These are phyloP conservation scores for Piprites chloris DNA, from an alignment of 2,113 vertebrate genomes.

Conservation along the genomic window DNA sequence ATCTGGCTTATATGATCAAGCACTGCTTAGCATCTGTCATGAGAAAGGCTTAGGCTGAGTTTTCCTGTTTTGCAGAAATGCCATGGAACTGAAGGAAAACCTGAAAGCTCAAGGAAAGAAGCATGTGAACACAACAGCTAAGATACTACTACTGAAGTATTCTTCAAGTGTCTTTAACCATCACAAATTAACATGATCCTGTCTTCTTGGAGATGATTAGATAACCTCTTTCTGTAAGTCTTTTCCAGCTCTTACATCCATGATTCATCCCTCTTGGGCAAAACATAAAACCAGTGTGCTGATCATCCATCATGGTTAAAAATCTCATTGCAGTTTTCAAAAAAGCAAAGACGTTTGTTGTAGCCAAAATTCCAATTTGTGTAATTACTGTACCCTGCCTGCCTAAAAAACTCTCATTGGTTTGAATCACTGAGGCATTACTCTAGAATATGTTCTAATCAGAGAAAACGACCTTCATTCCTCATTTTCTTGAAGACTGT, in stretches of 20 bases:
- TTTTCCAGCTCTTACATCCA: background rate
- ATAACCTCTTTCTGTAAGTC: background rate
- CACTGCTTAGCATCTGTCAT: background rate
- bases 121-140: background rate
- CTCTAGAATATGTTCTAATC: background rate
- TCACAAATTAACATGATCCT: background rate
- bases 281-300: background rate
- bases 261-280: constrained; percentile 22
- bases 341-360: background rate
- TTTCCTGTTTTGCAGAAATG: background rate
- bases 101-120: background rate
- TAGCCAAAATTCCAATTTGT: background rate
- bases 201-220: background rate
- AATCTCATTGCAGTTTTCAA: background rate
- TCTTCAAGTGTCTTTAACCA: background rate
- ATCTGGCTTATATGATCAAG: background rate
- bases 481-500: background rate
- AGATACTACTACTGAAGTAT: background rate
- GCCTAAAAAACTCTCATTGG: background rate
- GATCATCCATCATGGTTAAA: constrained; percentile 2
- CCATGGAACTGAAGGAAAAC: background rate
- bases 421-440: background rate
- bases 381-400: background rate
- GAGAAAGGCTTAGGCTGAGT: background rate
- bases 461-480: background rate